phyloP scores from a whole-genome alignment of 2,888 invertebrate genomes.

The Agriopis leucophaearia region DNA sequence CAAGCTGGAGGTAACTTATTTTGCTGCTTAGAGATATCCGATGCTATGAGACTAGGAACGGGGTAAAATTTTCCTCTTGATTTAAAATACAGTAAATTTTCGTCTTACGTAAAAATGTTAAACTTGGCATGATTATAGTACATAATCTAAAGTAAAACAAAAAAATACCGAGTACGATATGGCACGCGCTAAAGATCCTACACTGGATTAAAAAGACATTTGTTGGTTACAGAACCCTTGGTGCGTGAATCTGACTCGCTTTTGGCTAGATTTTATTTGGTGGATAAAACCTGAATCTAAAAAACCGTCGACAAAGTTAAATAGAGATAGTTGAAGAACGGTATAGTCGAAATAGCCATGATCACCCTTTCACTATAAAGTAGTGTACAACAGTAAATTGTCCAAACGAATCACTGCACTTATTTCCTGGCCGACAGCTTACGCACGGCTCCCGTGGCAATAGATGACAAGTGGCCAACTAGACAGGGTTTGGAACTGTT shows the following conservation, averaged over 20 bases:
- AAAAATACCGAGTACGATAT: too few species aligned
- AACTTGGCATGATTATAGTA: too few species aligned
- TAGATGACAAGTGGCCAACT: background rate
- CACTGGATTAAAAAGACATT: too few species aligned
- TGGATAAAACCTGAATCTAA: too few species aligned
- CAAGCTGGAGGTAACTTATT: slow-evolving; percentile 7
- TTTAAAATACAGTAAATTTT: background rate
- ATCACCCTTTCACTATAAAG: background rate
- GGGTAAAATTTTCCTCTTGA: background rate
- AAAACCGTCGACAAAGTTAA: too few species aligned
- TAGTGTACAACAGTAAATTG: background rate
- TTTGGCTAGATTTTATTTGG: too few species aligned
- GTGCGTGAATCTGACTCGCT: too few species aligned
- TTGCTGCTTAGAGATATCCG: slow-evolving; percentile 14
- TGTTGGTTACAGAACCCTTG: too few species aligned
- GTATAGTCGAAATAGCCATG: background rate
- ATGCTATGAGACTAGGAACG: background rate
- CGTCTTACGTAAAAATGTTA: too few species aligned
- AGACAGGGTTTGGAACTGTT: background rate
- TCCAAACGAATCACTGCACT: background rate
- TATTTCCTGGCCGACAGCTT: slow-evolving; percentile 2
- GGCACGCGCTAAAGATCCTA: too few species aligned
- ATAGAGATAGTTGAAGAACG: background rate
- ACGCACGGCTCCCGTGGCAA: background rate
- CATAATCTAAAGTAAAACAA: too few species aligned